Evolutionary conservation across 2,797 vertebrate genomes (phyloP).

Genomic region (Apogon talboti): DNA sequence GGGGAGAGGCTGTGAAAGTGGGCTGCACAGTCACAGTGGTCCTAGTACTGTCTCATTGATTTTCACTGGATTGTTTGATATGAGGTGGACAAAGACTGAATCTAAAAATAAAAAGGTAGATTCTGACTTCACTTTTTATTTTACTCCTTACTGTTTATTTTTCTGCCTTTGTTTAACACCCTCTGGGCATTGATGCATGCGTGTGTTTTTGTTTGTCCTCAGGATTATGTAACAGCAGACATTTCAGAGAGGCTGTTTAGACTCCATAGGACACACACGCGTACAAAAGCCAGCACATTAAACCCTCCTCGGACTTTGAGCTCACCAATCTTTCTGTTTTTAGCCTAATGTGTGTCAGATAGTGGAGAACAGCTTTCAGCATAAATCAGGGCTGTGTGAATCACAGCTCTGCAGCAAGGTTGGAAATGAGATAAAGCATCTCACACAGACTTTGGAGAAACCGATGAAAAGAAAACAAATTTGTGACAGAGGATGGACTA

Average conservation of each 20-base stretch:
- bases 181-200: background rate
- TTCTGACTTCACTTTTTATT: background rate
- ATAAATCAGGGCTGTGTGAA: constrained; percentile 44
- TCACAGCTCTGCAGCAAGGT: constrained; percentile 7
- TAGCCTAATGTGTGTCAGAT: constrained; percentile 37
- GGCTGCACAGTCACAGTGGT: constrained; percentile 11
- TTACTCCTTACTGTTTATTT: background rate
- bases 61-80: constrained; percentile 14
- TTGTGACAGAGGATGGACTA: constrained; percentile 16
- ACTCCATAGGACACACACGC: constrained; percentile 28
- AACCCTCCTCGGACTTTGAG: constrained; percentile 55
- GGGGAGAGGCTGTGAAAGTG: background rate
- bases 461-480: constrained; percentile 21
- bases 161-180: constrained; percentile 1
- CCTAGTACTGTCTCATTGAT: background rate
- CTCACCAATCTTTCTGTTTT: constrained; percentile 34
- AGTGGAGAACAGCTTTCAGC: constrained; percentile 27
- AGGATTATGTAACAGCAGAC: constrained; percentile 37
- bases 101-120: background rate
- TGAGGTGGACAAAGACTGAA: background rate
- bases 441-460: constrained; percentile 1
- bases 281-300: constrained; percentile 29
- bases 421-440: constrained; percentile 30
- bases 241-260: constrained; percentile 29
- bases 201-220: constrained; percentile 19